Percentiles rank a stretch among this genome's conserved stretches.
phyloP scores from a whole-genome alignment of 2,797 vertebrate species.

The Hydrolagus colliei region DNA sequence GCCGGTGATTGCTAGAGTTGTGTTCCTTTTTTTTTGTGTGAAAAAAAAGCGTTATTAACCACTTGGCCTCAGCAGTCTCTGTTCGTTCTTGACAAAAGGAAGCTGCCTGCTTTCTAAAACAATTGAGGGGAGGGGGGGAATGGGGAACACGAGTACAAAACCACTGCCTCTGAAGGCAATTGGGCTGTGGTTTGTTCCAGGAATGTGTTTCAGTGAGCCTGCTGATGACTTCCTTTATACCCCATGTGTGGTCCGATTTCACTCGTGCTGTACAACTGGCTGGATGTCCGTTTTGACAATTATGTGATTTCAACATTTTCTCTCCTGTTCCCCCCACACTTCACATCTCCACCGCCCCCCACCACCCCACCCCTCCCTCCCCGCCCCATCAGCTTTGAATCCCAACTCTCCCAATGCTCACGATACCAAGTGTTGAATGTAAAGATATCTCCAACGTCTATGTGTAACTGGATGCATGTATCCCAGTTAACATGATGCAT shows the following conservation, averaged over 20 bases:
- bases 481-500: too few relatives aligned
- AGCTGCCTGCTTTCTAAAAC: not conserved
- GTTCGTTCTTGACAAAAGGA: not conserved
- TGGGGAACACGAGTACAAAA: not conserved
- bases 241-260: conserved; percentile 1
- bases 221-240: not conserved
- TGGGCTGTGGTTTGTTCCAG: not conserved
- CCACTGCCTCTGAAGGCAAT: not conserved
- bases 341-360: too few relatives aligned
- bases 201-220: not conserved
- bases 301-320: not conserved
- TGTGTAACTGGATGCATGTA: too few relatives aligned
- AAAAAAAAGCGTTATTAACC: conserved; percentile 18
- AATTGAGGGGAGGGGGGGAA: not conserved
- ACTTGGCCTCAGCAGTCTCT: conserved; percentile 3
- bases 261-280: not conserved
- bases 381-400: too few relatives aligned
- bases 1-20: conserved; percentile 28
- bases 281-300: conserved; percentile 5
- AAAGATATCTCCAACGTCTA: too few relatives aligned
- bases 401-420: too few relatives aligned
- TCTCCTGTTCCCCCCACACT: too few relatives aligned
- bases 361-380: too few relatives aligned
- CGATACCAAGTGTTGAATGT: too few relatives aligned
- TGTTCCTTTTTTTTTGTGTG: not conserved